phyloP scores from a whole-genome alignment of 2,888 invertebrate species.

The Eumerus sabulonum region DNA sequence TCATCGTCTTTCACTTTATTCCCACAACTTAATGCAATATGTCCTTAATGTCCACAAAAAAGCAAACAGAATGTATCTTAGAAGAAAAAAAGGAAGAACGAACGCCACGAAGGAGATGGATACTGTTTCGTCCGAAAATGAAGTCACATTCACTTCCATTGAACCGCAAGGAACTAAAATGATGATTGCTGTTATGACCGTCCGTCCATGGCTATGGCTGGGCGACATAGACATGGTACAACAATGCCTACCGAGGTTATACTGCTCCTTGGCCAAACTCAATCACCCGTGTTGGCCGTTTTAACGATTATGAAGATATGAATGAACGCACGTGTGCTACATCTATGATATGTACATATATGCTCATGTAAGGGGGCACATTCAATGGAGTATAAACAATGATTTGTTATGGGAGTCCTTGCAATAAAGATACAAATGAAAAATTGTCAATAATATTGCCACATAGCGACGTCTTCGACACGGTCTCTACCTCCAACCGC shows the following conservation, averaged over 20 bases:
- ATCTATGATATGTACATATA: too few species aligned
- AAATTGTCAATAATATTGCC: conserved; percentile 53
- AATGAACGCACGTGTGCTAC: conserved; percentile 42
- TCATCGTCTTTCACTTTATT: neutral
- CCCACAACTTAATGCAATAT: conserved; percentile 41
- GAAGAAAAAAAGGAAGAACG: neutral
- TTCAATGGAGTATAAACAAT: conserved; percentile 53
- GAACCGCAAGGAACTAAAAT: conserved; percentile 46
- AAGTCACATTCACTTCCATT: conserved; percentile 41
- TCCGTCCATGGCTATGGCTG: neutral
- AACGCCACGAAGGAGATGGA: conserved; percentile 2
- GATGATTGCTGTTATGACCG: conserved; percentile 23
- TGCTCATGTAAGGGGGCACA: too few species aligned
- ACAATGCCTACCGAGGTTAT: neutral
- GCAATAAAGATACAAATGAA: conserved; percentile 56
- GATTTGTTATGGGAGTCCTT: conserved; percentile 62
- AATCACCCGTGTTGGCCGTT: conserved; percentile 56
- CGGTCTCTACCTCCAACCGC: too few species aligned
- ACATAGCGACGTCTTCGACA: neutral
- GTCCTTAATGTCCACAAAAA: conserved; percentile 39
- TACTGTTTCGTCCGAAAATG: neutral
- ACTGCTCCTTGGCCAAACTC: conserved; percentile 19
- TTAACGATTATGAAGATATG: conserved; percentile 62
- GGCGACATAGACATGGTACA: neutral
- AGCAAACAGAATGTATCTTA: conserved; percentile 5